Percentiles rank a stretch among this genome's conserved stretches.
These are phyloP conservation scores for Coreoperca whiteheadi DNA, from an alignment of 2,113 vertebrate species.

Conservation along the genomic window DNA sequence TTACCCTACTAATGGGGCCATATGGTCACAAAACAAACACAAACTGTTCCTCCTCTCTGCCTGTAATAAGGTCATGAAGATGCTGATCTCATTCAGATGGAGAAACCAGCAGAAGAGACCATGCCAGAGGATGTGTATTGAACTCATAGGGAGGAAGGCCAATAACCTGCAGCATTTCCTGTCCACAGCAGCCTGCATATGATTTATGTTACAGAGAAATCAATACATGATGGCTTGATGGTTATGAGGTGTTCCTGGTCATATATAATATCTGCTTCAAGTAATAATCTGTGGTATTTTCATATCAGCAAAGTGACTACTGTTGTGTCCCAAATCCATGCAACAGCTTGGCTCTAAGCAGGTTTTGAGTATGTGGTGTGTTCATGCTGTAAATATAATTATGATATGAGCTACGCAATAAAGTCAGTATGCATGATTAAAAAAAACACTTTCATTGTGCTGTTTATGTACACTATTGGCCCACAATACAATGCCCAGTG, in stretches of 20 bases:
- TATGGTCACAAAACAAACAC: constrained; percentile 86
- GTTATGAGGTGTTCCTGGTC: background rate
- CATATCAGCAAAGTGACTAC: background rate
- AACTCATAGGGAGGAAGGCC: constrained; percentile 43
- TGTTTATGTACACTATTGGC: background rate
- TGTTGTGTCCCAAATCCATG: background rate
- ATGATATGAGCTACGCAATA: background rate
- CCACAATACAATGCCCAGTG: background rate
- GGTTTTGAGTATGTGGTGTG: background rate
- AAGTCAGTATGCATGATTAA: background rate
- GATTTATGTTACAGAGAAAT: background rate
- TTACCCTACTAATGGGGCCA: constrained; percentile 86
- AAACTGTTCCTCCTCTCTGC: constrained; percentile 75
- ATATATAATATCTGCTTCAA: background rate
- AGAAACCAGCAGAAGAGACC: constrained; percentile 58
- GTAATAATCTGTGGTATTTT: background rate
- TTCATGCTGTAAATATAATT: background rate
- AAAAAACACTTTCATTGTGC: background rate
- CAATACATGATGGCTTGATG: background rate
- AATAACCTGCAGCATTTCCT: constrained; percentile 51
- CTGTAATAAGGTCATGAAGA: constrained; percentile 82
- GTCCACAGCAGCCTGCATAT: background rate
- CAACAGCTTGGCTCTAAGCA: background rate
- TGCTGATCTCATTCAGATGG: constrained; percentile 73
- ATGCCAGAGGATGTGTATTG: constrained; percentile 57